A percentile compares a stretch with the other conserved stretches of the same genome.
phyloP scores from a whole-genome alignment of 2,113 vertebrate species.

The Oncorhynchus keta region DNA sequence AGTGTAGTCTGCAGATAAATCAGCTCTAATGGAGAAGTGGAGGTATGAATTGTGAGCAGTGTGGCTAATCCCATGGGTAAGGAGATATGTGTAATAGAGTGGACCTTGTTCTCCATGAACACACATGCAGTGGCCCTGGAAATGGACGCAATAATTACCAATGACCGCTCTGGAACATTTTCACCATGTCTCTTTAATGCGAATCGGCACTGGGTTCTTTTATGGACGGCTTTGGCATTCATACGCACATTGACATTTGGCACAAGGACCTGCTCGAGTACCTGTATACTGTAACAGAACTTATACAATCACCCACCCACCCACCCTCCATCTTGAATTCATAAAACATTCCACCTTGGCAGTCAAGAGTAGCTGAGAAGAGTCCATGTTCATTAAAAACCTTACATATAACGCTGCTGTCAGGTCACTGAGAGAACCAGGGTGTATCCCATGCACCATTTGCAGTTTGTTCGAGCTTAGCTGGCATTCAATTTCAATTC shows the following conservation, averaged over 20 bases:
- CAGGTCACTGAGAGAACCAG: slow-evolving; percentile 47
- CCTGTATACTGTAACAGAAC: slow-evolving; percentile 43
- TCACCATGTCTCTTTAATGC: slow-evolving; percentile 67
- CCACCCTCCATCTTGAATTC: slow-evolving; percentile 8
- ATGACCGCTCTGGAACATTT: slow-evolving; percentile 42
- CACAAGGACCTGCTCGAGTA: slow-evolving; percentile 49
- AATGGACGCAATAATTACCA: slow-evolving; percentile 56
- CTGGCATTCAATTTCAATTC: slow-evolving; percentile 70
- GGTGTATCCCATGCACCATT: slow-evolving; percentile 65
- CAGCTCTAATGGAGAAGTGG: slow-evolving; percentile 46
- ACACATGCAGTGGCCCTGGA: slow-evolving; percentile 30
- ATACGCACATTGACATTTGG: slow-evolving; percentile 48
- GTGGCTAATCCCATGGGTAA: slow-evolving; percentile 45
- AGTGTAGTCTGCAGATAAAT: slow-evolving; percentile 50
- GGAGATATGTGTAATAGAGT: slow-evolving; percentile 53
- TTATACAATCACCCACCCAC: slow-evolving; percentile 8
- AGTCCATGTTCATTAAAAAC: slow-evolving; percentile 61
- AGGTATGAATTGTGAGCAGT: slow-evolving; percentile 45
- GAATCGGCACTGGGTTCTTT: slow-evolving; percentile 60
- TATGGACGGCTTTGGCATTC: slow-evolving; percentile 60
- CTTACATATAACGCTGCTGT: slow-evolving; percentile 54
- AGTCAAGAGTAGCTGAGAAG: slow-evolving; percentile 26
- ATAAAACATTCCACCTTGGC: slow-evolving; percentile 45
- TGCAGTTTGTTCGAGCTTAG: slow-evolving; percentile 66
- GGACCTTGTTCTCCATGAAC: slow-evolving; percentile 42